Evolutionary conservation across 2,888 invertebrate species (phyloP).

Genomic region (Agrotis ipsilon): DNA sequence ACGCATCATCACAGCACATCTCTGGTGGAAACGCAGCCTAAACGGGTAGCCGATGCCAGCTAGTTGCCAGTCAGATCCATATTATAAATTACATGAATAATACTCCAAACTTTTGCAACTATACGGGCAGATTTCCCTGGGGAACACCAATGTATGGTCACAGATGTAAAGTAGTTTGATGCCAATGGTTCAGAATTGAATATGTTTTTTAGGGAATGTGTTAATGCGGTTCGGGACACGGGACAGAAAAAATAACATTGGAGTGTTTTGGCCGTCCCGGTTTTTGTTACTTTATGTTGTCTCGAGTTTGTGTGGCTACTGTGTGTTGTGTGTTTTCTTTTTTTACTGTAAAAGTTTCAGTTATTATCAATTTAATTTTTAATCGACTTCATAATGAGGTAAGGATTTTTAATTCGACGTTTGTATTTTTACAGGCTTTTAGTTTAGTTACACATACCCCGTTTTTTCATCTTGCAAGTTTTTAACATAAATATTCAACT

Average conservation of each 20-base stretch:
- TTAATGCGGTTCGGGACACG: slow-evolving; percentile 40
- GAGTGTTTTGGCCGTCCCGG: background rate
- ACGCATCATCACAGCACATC: too few species aligned
- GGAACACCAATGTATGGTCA: slow-evolving; percentile 61
- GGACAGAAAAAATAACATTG: slow-evolving; percentile 40
- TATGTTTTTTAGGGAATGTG: slow-evolving; percentile 60
- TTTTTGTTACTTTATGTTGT: slow-evolving; percentile 34
- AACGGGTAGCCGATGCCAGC: slow-evolving; percentile 26
- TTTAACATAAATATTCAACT: too few species aligned
- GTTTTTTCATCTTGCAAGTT: too few species aligned
- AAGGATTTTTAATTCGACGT: too few species aligned
- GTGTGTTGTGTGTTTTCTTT: background rate
- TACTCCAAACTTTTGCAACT: slow-evolving; percentile 68
- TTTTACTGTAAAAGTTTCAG: too few species aligned
- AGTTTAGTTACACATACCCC: too few species aligned
- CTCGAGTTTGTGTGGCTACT: background rate
- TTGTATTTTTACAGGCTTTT: too few species aligned
- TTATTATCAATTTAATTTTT: too few species aligned
- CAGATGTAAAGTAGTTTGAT: slow-evolving; percentile 63
- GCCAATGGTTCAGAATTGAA: slow-evolving; percentile 58
- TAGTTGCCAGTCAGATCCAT: slow-evolving; percentile 54
- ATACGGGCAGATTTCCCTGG: slow-evolving; percentile 72
- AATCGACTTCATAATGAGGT: too few species aligned
- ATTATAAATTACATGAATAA: slow-evolving; percentile 72
- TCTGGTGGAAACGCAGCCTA: too few species aligned